Evolutionary conservation across 2,797 vertebrate genomes (phyloP), one percentile per base, ranked within the genome.

Genomic region (Lagocephalus sceleratus): DNA sequence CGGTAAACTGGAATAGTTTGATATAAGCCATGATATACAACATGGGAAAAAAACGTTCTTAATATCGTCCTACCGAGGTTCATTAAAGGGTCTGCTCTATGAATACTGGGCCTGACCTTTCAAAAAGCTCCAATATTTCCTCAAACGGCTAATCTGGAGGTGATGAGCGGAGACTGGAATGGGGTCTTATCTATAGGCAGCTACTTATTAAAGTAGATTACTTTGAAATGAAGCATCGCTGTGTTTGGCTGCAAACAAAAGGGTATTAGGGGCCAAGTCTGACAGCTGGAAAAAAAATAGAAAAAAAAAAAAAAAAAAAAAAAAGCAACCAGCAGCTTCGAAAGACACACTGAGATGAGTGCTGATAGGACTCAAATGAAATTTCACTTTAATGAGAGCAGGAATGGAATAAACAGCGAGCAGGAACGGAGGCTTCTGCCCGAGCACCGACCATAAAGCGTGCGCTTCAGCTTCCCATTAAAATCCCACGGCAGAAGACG

Each of bases 181-280:
- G 6, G n/a, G 17, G 59, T 62, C 66, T 68, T 76, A 79, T 77
- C 62, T 66, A 67, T 60, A 60, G 66, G 57, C 64, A 54, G 69
- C 69, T 66, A 63, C 60, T 79, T 81, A 77, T 83, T 78, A 73
- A 78, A 70, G 56, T 73, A 83, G 85, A 79, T 78, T 73, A 82
- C 67, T 82, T 79, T 81, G 54, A 85, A 82, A 85, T 66, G 40
- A 69, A 66, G 68, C 67, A 71, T 77, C 65, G 63, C 57, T 71
- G 52, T 54, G 57, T 57, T 57, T 62, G 64, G 73, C 70, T 77
- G 76, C 81, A 85, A 84, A 86, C 79, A 87, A 81, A 81, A 60
- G 60, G 63, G 73, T 77, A 75, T 76, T 74, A 72, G 57, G 73
- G 71, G 56, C 63, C 61, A 63, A 66, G 75, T 75, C 50, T 68